Evolutionary conservation across 1,140 invertebrate genomes (phyloP).

Genomic region (Potamilus streckersoni): DNA sequence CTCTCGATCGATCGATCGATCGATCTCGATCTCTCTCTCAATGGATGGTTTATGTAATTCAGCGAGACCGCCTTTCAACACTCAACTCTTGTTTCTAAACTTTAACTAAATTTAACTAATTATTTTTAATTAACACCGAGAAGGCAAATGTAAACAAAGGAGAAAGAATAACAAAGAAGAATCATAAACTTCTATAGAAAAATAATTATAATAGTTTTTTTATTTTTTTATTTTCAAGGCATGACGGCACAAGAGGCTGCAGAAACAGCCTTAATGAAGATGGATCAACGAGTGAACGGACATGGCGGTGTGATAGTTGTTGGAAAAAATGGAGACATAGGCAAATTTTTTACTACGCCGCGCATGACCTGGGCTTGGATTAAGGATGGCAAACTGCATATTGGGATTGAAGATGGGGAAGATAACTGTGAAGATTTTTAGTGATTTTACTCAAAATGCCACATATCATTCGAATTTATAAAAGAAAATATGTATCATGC

Average conservation of each 20-base stretch:
- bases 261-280: conserved; percentile 72
- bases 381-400: conserved; percentile 68
- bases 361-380: conserved; percentile 85
- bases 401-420: conserved; percentile 54
- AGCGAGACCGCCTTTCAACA: not conserved
- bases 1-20: too few species aligned
- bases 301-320: conserved; percentile 81
- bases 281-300: conserved; percentile 77
- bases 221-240: conserved; percentile 39
- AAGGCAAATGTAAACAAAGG: not conserved
- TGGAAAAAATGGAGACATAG: conserved; percentile 77
- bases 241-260: conserved; percentile 73
- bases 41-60: not conserved
- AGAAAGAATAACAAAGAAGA: too few species aligned
- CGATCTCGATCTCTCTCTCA: too few species aligned
- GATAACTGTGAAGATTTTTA: not conserved
- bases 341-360: conserved; percentile 77
- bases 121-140: not conserved
- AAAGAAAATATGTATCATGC: too few species aligned
- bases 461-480: too few species aligned
- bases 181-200: not conserved
- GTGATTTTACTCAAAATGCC: too few species aligned
- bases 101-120: not conserved
- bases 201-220: not conserved
- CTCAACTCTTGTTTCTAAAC: not conserved